These are phyloP conservation scores for Brachynemurus nebulosus DNA, from an alignment of 2,888 invertebrate species.

Conservation along the genomic window DNA sequence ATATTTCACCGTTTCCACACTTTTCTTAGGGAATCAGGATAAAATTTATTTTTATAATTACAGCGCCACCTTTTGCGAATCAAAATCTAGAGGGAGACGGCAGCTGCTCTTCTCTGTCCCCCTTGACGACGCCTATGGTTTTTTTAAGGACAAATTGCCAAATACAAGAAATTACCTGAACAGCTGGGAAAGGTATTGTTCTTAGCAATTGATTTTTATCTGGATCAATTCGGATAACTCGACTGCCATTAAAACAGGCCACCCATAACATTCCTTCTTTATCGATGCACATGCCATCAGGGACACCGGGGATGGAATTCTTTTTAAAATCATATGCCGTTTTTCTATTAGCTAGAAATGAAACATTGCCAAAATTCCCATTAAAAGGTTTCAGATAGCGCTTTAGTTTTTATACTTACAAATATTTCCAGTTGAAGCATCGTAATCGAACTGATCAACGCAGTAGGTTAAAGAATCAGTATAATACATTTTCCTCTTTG, in stretches of 20 bases:
- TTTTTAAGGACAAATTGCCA: too few species aligned
- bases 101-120: too few species aligned
- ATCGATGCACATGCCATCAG: slow-evolving; percentile 72
- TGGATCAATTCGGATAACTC: slow-evolving; percentile 42
- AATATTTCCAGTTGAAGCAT: slow-evolving; percentile 47
- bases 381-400: too few species aligned
- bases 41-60: too few species aligned
- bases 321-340: slow-evolving; percentile 40
- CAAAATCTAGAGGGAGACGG: too few species aligned
- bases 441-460: slow-evolving; percentile 59
- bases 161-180: too few species aligned
- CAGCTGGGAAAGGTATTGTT: slow-evolving; percentile 46
- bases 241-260: slow-evolving; percentile 54
- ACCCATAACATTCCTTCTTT: slow-evolving; percentile 64
- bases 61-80: too few species aligned
- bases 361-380: too few species aligned
- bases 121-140: too few species aligned
- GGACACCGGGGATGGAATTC: slow-evolving; percentile 33
- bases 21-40: too few species aligned
- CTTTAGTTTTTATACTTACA: slow-evolving; percentile 35
- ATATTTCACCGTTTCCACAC: too few species aligned
- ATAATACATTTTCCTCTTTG: slow-evolving; percentile 53
- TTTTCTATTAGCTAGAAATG: slow-evolving; percentile 46
- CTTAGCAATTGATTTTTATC: slow-evolving; percentile 38
- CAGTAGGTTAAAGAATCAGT: slow-evolving; percentile 55